Conservation (phyloP, 2,113 vertebrate species). For the Takifugu bimaculatus region DNA sequence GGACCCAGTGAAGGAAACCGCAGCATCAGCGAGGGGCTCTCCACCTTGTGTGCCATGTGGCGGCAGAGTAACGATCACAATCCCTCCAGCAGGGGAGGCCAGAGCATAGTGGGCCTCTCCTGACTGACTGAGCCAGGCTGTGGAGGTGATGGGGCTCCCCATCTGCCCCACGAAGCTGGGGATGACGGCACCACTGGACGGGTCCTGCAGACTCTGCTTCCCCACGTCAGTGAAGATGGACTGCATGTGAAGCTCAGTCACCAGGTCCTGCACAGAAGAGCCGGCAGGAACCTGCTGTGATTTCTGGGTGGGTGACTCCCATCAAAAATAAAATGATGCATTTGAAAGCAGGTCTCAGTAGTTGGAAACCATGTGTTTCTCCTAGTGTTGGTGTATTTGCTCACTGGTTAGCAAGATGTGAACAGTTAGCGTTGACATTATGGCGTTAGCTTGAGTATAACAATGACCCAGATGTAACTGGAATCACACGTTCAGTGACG, state of each 20-base stretch:
- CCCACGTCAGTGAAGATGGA: slow-evolving; percentile 88
- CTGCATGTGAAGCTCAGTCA: slow-evolving; percentile 87
- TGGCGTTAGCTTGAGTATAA: too few species aligned
- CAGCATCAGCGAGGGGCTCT: neutral
- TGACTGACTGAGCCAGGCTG: slow-evolving; percentile 82
- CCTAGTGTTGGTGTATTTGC: too few species aligned
- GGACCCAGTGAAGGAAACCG: neutral
- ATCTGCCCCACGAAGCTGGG: slow-evolving; percentile 67
- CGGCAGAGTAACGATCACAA: slow-evolving; percentile 85
- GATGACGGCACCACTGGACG: slow-evolving; percentile 76
- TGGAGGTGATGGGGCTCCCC: slow-evolving; percentile 56
- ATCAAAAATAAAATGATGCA: too few species aligned
- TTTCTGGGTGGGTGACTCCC: too few species aligned
- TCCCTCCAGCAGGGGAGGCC: slow-evolving; percentile 80
- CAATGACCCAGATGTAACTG: too few species aligned
- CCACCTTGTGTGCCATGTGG: slow-evolving; percentile 79
- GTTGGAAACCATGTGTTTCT: too few species aligned
- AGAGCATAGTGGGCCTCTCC: slow-evolving; percentile 89
- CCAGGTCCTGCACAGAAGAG: slow-evolving; percentile 76
- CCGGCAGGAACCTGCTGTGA: neutral
- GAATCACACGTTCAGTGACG: too few species aligned
- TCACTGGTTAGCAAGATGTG: too few species aligned
- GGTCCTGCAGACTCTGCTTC: slow-evolving; percentile 84
- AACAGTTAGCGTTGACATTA: too few species aligned
- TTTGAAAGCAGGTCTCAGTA: too few species aligned